Percentiles rank a stretch among this genome's conserved stretches.
Conservation (phyloP, 23 tunicate species). For the Ascidia mentula region DNA sequence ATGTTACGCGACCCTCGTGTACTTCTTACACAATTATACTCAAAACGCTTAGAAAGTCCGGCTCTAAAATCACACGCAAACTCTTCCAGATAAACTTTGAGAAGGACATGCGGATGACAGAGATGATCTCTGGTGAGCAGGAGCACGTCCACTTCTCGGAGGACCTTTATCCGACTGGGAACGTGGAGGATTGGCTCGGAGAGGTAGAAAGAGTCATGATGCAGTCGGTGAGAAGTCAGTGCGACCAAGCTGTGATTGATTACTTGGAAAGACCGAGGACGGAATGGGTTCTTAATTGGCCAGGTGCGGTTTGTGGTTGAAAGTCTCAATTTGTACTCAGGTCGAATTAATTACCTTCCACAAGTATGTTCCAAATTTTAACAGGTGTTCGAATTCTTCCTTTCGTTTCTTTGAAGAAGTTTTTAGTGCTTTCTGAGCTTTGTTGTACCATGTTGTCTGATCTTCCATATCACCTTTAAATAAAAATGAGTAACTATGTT, state of each 20-base stretch:
- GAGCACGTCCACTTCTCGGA: conserved; percentile 87
- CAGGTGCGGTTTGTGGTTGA: conserved; percentile 40
- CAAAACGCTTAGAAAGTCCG: no score
- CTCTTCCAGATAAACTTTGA: conserved; percentile 74
- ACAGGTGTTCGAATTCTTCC: no score
- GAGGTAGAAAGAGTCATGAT: conserved; percentile 95
- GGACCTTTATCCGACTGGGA: conserved; percentile 87
- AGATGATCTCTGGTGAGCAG: conserved; percentile 93
- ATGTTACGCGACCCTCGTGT: no score
- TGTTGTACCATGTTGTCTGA: no score
- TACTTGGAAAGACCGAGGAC: conserved; percentile 67
- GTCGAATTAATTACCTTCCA: no score
- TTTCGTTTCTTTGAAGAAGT: no score
- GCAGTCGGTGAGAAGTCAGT: conserved; percentile 68
- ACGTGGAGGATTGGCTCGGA: conserved; percentile 97
- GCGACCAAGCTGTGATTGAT: conserved; percentile 70
- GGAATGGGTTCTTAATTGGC: conserved; percentile 95
- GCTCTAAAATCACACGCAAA: no score
- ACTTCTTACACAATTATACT: no score
- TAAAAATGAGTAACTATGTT: no score
- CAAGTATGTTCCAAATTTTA: no score
- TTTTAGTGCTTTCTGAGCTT: no score
- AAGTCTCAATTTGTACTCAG: not conserved
- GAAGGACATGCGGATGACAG: conserved; percentile 91
- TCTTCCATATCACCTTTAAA: no score